Evolutionary conservation across 1,140 invertebrate genomes (phyloP), one percentile per base, ranked within the genome.

Genomic region (Coboldia fuscipes): DNA sequence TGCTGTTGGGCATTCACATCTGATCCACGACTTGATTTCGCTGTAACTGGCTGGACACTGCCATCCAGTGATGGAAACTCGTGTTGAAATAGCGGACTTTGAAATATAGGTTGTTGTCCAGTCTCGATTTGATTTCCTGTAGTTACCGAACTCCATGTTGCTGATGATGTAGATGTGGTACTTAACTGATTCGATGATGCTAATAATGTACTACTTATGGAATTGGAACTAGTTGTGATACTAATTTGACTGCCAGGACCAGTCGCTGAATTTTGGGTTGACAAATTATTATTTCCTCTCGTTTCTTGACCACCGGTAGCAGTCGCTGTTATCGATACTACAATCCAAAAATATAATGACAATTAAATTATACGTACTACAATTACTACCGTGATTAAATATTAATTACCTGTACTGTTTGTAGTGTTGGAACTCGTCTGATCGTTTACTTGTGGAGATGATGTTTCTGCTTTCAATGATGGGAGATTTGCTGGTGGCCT

Each of bases 401-500:
- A 20, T 19, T 32, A 19, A 17, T 9, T 12, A 20, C 21, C 8
- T 32, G 18, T 19, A 20, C 14, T 12, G 12, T 12, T n/a, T 6
- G 5, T 19, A 19, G 13, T 21, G 12, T 5, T 4, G 30, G 16
- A n/a, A 7, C 30, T n/a, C 12, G 16, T 15, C n/a, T 34, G 54
- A 36, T 54, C 43, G 42, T 52, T 39, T 78, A 72, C 58, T 72
- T 73, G 47, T 73, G 54, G 70, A 70, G 51, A 73, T 68, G 62
- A 63, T 48, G 63, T 66, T 72, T 94, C 88, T 60, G 85, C 89
- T 70, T 92, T 94, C 61, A 94, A 66, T 74, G 88, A 93, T 58
- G 90, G 89, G 64, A 94, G 67, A 72, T 93, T 90, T 55, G 84
- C 86, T 61, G 90, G 90, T 62, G 86, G 83, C 59, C 89, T 78